Evolutionary conservation across 30 jellyfish, hydroid and myxozoan species (phyloP).

Genomic region (Pelagia noctiluca): DNA sequence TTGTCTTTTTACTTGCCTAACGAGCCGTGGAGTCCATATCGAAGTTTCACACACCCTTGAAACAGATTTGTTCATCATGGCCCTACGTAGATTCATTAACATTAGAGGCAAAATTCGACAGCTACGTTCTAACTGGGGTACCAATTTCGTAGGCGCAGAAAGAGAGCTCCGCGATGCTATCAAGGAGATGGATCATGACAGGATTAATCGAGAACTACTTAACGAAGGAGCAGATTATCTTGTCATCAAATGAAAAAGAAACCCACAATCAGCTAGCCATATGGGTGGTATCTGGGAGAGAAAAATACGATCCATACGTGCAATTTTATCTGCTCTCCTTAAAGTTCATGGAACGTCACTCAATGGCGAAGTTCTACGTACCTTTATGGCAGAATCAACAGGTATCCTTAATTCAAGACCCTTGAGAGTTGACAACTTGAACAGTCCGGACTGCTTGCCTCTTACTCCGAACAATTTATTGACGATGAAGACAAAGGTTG

Average conservation of each 20-base stretch:
- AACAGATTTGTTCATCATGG: conserved; percentile 46
- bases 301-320: conserved; percentile 4
- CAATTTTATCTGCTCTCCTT: conserved; percentile 7
- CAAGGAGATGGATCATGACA: background rate
- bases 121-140: no score
- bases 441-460: no score
- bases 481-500: conserved; percentile 35
- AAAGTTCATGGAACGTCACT: no score
- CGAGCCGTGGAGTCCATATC: conserved; percentile 51
- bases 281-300: conserved; percentile 70
- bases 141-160: conserved; percentile 13
- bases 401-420: no score
- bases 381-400: no score
- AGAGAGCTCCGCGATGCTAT: no score
- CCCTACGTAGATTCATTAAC: conserved; percentile 17
- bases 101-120: conserved; percentile 33
- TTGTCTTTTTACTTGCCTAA: conserved; percentile 45
- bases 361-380: no score
- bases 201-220: background rate
- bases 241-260: conserved; percentile 34
- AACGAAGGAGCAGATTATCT: conserved; percentile 31
- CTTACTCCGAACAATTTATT: conserved; percentile 13
- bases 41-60: conserved; percentile 30
- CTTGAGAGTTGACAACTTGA: no score
- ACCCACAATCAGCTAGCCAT: conserved; percentile 58